These are phyloP conservation scores for Pristionchus mayeri DNA, from an alignment of 2,888 invertebrate species.

Conservation along the genomic window DNA sequence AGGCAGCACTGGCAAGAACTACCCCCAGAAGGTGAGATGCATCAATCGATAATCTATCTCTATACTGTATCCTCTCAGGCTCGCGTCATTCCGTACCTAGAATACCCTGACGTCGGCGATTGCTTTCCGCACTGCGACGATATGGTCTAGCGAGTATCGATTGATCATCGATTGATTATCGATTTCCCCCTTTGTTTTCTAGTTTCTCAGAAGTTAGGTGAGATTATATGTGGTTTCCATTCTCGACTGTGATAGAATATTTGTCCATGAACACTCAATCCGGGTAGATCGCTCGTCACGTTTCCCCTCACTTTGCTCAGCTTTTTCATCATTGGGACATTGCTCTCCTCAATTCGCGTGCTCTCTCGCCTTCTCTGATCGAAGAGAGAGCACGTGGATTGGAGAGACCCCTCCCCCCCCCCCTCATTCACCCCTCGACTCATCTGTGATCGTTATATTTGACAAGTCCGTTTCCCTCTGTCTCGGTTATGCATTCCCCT, in stretches of 20 bases:
- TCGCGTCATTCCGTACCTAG: slow-evolving; percentile 60
- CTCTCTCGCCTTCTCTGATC: slow-evolving; percentile 16
- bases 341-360: background rate
- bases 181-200: background rate
- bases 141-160: slow-evolving; percentile 32
- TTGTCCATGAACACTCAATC: background rate
- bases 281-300: background rate
- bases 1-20: slow-evolving; percentile 56
- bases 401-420: background rate
- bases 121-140: slow-evolving; percentile 69
- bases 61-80: slow-evolving; percentile 49
- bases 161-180: background rate
- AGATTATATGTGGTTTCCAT: background rate
- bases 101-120: slow-evolving; percentile 62
- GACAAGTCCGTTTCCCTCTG: background rate
- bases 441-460: slow-evolving; percentile 13
- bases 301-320: background rate
- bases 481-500: background rate
- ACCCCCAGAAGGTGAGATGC: slow-evolving; percentile 51
- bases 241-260: background rate
- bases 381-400: background rate
- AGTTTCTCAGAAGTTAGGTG: background rate
- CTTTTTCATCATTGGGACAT: background rate
- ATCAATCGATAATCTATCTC: slow-evolving; percentile 1
- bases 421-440: background rate